Conservation (phyloP, 2,113 vertebrate species). For the Ciconia maguari region DNA sequence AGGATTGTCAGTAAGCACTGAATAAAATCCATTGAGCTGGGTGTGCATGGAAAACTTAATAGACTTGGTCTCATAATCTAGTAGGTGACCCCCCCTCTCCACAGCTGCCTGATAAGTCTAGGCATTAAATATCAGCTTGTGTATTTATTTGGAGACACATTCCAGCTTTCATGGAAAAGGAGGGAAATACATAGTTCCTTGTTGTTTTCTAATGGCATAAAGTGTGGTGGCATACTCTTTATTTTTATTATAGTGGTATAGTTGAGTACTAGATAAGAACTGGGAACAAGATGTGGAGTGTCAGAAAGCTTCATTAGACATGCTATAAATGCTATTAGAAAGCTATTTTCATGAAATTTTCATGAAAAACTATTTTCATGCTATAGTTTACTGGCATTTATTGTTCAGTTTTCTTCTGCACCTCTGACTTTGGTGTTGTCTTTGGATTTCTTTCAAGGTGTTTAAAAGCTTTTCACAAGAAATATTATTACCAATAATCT, state of each 20-base stretch:
- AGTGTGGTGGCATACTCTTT: neutral
- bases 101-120: slow-evolving; percentile 16
- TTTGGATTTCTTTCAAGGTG: neutral
- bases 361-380: too few relatives aligned
- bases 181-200: neutral
- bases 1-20: slow-evolving; percentile 12
- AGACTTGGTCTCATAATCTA: slow-evolving; percentile 46
- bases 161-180: neutral
- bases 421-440: neutral
- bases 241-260: neutral
- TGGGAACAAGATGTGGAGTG: neutral
- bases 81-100: neutral
- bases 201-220: neutral
- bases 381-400: neutral
- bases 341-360: neutral
- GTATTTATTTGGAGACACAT: neutral
- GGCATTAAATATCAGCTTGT: neutral
- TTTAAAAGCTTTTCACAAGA: neutral
- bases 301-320: neutral
- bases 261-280: neutral
- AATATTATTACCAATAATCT: neutral
- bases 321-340: neutral
- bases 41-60: slow-evolving; percentile 51
- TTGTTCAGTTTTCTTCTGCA: neutral
- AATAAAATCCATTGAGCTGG: slow-evolving; percentile 43